Percentiles rank a stretch among this genome's conserved stretches.
Conservation (phyloP, 1,140 invertebrate genomes). For the Heliconius himera region DNA sequence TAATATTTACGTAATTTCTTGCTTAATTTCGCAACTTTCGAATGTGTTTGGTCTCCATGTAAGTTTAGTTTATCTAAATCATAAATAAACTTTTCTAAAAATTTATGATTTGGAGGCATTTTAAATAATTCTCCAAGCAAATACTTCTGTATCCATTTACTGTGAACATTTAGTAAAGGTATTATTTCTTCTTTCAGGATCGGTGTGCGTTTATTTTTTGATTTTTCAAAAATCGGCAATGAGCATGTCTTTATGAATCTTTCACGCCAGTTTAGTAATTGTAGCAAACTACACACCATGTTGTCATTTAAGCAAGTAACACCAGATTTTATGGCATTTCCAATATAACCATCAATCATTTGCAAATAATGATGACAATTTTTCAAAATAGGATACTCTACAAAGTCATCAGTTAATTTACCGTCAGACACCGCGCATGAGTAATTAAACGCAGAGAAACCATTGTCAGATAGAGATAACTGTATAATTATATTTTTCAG, state of each 20-base stretch:
- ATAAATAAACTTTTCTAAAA: constrained; percentile 46
- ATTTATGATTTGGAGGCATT: constrained; percentile 40
- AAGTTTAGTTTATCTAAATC: constrained; percentile 44
- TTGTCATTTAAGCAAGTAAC: constrained; percentile 50
- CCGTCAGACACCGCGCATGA: constrained; percentile 61
- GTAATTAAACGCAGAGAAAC: constrained; percentile 68
- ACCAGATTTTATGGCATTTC: constrained; percentile 53
- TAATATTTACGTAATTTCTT: constrained; percentile 68
- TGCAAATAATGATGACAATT: constrained; percentile 70
- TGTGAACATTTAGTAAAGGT: constrained; percentile 77
- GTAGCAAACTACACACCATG: constrained; percentile 50
- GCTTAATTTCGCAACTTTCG: constrained; percentile 52
- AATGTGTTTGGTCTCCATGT: constrained; percentile 48
- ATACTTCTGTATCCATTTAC: constrained; percentile 82
- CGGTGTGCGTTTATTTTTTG: constrained; percentile 60
- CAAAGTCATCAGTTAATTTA: constrained; percentile 73
- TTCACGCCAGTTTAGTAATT: constrained; percentile 75
- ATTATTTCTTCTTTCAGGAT: constrained; percentile 71
- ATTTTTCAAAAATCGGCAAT: constrained; percentile 56
- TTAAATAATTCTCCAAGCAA: constrained; percentile 64
- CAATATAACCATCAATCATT: constrained; percentile 65
- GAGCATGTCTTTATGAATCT: constrained; percentile 73
- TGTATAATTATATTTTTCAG: constrained; percentile 49
- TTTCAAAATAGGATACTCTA: constrained; percentile 79
- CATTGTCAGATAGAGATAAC: constrained; percentile 29